Conservation (phyloP, 2,888 invertebrate species). For the Allolobophora icterica region DNA sequence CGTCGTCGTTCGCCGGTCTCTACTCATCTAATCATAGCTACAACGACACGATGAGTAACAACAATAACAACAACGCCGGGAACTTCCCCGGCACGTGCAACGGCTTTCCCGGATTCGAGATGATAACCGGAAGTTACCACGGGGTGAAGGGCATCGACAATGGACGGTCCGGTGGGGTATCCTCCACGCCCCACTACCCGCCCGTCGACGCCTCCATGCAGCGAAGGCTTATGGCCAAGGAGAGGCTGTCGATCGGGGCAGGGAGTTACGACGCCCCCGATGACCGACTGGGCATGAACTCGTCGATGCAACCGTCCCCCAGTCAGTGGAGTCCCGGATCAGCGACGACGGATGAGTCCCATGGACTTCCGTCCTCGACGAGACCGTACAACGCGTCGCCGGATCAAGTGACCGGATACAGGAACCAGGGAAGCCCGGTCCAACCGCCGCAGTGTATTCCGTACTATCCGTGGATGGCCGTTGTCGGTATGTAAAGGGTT, state of each 20-base stretch:
- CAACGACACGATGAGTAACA: constrained; percentile 12
- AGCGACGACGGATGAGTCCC: neutral
- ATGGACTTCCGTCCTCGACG: neutral
- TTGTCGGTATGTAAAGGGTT: neutral
- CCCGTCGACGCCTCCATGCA: neutral
- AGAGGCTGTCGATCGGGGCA: neutral
- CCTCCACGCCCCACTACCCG: constrained; percentile 6
- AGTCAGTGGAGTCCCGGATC: constrained; percentile 5
- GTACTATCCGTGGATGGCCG: constrained; percentile 19
- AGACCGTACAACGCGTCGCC: neutral
- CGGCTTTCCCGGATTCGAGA: neutral
- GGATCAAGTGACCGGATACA: neutral
- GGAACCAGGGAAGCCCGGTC: neutral
- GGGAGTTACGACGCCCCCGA: neutral
- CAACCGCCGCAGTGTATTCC: neutral
- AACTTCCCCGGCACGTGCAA: neutral
- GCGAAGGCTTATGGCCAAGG: neutral
- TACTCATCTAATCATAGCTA: constrained; percentile 22
- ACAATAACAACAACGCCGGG: neutral
- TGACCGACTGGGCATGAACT: neutral
- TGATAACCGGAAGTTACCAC: neutral
- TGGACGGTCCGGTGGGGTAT: neutral
- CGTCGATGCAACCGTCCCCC: neutral
- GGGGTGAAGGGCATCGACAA: neutral
- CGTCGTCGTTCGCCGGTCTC: constrained; percentile 13